A percentile compares a stretch with the other conserved stretches of the same genome.
Evolutionary conservation across 2,888 invertebrate species (phyloP).

Genomic region (Athripsodes cinereus): DNA sequence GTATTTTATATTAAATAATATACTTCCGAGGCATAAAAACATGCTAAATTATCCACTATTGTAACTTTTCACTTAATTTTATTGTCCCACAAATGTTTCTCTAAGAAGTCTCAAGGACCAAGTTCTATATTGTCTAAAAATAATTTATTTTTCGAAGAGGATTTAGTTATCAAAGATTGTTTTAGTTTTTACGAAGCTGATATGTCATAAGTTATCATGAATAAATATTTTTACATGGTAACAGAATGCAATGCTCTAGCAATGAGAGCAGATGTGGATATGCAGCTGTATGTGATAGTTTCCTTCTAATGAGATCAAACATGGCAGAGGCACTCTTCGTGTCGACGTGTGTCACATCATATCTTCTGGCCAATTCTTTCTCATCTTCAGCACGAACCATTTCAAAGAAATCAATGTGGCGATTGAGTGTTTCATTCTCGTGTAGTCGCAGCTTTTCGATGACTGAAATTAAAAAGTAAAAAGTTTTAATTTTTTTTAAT

Average conservation of each 20-base stretch:
- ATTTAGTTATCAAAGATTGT: too few species aligned
- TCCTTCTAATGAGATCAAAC: conserved; percentile 84
- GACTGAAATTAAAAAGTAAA: conserved; percentile 41
- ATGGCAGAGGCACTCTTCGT: conserved; percentile 89
- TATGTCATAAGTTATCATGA: too few species aligned
- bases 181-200: too few species aligned
- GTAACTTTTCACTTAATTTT: too few species aligned
- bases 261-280: conserved; percentile 90
- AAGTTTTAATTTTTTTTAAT: not conserved
- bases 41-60: too few species aligned
- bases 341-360: conserved; percentile 88
- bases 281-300: conserved; percentile 86
- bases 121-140: too few species aligned
- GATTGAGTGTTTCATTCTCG: conserved; percentile 89
- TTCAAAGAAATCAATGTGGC: conserved; percentile 98
- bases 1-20: too few species aligned
- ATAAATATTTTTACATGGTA: conserved; percentile 78
- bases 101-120: too few species aligned
- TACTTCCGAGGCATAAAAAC: too few species aligned
- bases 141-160: too few species aligned
- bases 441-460: conserved; percentile 89
- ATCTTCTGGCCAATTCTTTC: conserved; percentile 83
- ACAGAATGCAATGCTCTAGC: conserved; percentile 78
- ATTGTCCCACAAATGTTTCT: too few species aligned
- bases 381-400: conserved; percentile 97